These are phyloP conservation scores for Deroplatys truncata DNA, from an alignment of 2,888 invertebrate species.

Conservation along the genomic window DNA sequence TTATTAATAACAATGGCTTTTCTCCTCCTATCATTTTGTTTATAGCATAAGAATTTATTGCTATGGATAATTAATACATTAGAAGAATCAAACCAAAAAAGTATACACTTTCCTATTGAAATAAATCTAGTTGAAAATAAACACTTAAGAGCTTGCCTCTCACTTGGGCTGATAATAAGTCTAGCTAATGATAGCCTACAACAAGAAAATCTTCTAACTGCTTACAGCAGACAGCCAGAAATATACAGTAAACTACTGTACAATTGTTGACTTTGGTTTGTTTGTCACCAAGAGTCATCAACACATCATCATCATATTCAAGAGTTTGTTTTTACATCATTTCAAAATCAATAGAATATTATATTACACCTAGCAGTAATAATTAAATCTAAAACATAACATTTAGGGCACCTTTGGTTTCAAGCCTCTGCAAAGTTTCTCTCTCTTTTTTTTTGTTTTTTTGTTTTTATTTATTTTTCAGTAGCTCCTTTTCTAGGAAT, in stretches of 20 bases:
- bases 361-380: constrained; percentile 21
- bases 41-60: constrained; percentile 39
- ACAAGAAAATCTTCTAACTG: constrained; percentile 19
- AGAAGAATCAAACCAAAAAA: constrained; percentile 34
- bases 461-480: not conserved
- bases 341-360: constrained; percentile 22
- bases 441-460: not conserved
- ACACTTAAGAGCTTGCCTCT: not conserved
- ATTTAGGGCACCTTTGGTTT: constrained; percentile 84
- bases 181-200: constrained; percentile 18
- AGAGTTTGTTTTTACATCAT: constrained; percentile 3
- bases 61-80: constrained; percentile 39
- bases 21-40: constrained; percentile 16
- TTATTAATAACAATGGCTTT: constrained; percentile 14
- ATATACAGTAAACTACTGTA: constrained; percentile 22
- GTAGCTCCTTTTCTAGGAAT: not conserved
- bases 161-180: constrained; percentile 1
- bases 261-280: constrained; percentile 12
- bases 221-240: constrained; percentile 12
- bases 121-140: constrained; percentile 53
- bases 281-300: constrained; percentile 16
- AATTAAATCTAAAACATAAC: constrained; percentile 51
- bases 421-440: constrained; percentile 57
- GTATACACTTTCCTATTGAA: constrained; percentile 44
- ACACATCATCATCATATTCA: constrained; percentile 20